Evolutionary conservation across 1,140 invertebrate species (phyloP), one percentile per base, ranked within the genome.

Genomic region (Hylyphantes graminicola): DNA sequence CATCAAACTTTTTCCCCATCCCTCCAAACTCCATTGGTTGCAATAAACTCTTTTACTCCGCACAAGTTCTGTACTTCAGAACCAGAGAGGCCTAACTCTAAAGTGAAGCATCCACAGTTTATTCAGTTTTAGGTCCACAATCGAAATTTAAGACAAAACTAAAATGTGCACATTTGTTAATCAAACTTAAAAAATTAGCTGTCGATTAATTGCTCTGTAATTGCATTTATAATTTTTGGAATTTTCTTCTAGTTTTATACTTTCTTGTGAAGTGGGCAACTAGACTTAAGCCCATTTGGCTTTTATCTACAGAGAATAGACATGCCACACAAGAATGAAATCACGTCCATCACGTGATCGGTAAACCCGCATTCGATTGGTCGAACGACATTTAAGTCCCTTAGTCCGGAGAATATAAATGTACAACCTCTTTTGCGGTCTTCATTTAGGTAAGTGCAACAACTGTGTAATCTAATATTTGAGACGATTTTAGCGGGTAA

Each of bases 371-470:
- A 74, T 74, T 74, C 55, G 53, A 57, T 74, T 70, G 15, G 51
- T 21, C 55, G 72, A 74, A 57, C 51, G 72, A 59, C 72, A 74
- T 53, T 55, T 59, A 51, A 21, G 53, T 13, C 15, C 53, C 19
- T 11, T 35, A 54, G 55, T 74, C 17, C 53, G 35, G n/a, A 8
- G 53, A 59, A 74, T 74, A 74, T 53, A 70, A 51, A 70, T 70
- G 54, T 35, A 35, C 54, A 70, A 53, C 68, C 15, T 48, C 15
- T 53, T 70, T 70, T 48, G 35, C 35, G 35, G 35, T 74, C 72
- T 74, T 74, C 72, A 74, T 74, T 74, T 74, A 59, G 72, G 15
- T 74, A 74, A 74, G 72, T 74, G 72, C 72, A 35, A 35, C 35
- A 35, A 35, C 35, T 35, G 35, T 35, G 35, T 35, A 35, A 35